phyloP scores from a whole-genome alignment of 2,888 invertebrate genomes.

The Cerceris ruficornis region DNA sequence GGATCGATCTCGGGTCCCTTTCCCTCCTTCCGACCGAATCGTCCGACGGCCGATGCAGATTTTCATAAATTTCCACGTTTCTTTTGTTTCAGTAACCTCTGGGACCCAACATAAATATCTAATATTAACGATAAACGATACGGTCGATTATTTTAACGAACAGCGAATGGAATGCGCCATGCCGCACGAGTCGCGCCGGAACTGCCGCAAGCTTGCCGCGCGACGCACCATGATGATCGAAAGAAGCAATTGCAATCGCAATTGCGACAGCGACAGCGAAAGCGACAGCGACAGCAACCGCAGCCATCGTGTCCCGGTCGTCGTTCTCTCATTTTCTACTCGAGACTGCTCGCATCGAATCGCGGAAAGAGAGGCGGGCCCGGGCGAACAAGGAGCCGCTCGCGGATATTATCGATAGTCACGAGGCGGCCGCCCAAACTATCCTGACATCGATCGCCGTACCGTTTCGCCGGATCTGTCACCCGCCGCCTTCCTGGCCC shows the following conservation, averaged over 20 bases:
- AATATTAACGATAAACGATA: constrained; percentile 80
- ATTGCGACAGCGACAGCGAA: constrained; percentile 34
- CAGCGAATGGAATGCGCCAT: constrained; percentile 76
- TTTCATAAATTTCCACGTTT: constrained; percentile 40
- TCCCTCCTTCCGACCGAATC: not conserved
- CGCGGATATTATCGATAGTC: too few relatives aligned
- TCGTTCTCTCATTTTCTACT: constrained; percentile 72
- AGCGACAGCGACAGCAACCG: constrained; percentile 54
- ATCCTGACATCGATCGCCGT: too few relatives aligned
- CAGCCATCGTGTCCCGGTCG: constrained; percentile 61
- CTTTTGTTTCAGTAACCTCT: constrained; percentile 80
- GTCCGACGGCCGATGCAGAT: not conserved
- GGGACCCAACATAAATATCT: constrained; percentile 80
- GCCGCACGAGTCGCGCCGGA: constrained; percentile 74
- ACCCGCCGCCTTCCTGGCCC: too few relatives aligned
- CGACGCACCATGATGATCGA: constrained; percentile 62
- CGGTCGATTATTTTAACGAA: constrained; percentile 79
- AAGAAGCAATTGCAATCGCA: constrained; percentile 28
- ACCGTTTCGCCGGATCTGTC: too few relatives aligned
- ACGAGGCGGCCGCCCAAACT: too few relatives aligned
- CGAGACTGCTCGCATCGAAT: constrained; percentile 42
- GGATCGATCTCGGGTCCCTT: not conserved
- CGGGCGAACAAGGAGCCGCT: too few relatives aligned
- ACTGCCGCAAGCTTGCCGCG: constrained; percentile 75
- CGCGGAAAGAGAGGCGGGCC: constrained; percentile 34